phyloP scores from a whole-genome alignment of 53 echinoderm and acorn worm species.

The Glandiceps talaboti region DNA sequence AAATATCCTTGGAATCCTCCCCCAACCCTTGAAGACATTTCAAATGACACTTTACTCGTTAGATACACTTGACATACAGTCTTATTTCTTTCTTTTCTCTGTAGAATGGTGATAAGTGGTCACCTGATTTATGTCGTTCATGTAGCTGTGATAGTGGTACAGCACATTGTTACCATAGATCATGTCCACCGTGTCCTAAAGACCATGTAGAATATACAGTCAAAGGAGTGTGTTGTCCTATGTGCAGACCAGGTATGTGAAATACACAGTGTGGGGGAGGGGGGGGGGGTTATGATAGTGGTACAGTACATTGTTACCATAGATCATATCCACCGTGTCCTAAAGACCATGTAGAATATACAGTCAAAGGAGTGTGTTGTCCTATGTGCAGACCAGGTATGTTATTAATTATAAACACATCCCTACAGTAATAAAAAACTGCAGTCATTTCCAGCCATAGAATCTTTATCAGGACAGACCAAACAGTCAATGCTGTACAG shows the following conservation, averaged over 20 bases:
- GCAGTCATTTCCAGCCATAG: too few species aligned
- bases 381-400: conserved; percentile 85
- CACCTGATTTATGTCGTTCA: conserved; percentile 55
- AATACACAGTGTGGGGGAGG: too few species aligned
- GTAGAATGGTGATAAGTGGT: conserved; percentile 74
- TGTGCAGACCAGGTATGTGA: conserved; percentile 84
- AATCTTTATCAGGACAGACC: too few species aligned
- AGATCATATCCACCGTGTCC: conserved; percentile 79
- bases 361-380: conserved; percentile 67
- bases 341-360: conserved; percentile 58
- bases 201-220: conserved; percentile 55
- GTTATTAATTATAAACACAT: too few species aligned
- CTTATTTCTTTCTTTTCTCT: neutral
- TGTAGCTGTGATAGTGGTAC: conserved; percentile 55
- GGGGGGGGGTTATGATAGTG: conserved; percentile 37
- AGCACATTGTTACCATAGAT: conserved; percentile 55
- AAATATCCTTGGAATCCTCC: too few species aligned
- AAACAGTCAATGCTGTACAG: too few species aligned
- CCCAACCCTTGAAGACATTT: too few species aligned
- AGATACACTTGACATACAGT: too few species aligned
- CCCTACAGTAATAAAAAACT: too few species aligned
- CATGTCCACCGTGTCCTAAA: conserved; percentile 82
- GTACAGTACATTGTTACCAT: conserved; percentile 58
- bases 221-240: conserved; percentile 78
- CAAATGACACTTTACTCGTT: too few species aligned